Evolutionary conservation across 2,113 vertebrate genomes (phyloP).

Genomic region (Erpornis zantholeuca): DNA sequence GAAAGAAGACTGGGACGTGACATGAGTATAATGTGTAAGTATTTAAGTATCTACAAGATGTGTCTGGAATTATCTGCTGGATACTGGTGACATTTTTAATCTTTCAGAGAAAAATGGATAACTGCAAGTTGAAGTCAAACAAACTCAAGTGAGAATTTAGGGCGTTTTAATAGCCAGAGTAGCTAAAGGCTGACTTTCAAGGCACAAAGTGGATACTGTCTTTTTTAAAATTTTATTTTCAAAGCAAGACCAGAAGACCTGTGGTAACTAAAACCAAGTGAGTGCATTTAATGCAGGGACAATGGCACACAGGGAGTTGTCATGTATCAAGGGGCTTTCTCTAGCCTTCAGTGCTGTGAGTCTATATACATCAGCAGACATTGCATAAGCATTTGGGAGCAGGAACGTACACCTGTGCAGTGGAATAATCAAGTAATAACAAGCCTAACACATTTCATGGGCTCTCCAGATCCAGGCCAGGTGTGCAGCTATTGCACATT

Average conservation of each 20-base stretch:
- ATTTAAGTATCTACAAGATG: not conserved
- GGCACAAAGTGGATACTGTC: not conserved
- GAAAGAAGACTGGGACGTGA: slow-evolving; percentile 32
- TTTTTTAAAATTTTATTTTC: not conserved
- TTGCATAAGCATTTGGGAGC: not conserved
- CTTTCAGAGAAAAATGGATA: not conserved
- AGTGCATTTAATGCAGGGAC: not conserved
- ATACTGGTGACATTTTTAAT: not conserved
- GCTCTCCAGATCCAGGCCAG: not conserved
- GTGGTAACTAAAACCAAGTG: not conserved
- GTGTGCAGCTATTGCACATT: not conserved
- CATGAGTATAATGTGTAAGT: not conserved
- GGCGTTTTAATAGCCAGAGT: not conserved
- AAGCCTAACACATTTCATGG: not conserved
- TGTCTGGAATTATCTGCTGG: slow-evolving; percentile 4
- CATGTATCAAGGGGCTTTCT: not conserved
- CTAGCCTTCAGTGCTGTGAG: not conserved
- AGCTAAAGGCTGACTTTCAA: not conserved
- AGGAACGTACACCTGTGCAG: not conserved
- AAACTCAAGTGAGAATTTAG: not conserved
- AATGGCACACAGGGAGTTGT: not conserved
- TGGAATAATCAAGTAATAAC: slow-evolving; percentile 29
- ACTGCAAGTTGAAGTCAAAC: not conserved
- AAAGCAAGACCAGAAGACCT: not conserved
- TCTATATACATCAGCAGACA: not conserved